phyloP scores from a whole-genome alignment of 1,140 invertebrate species.

The Drosophila aff. region DNA sequence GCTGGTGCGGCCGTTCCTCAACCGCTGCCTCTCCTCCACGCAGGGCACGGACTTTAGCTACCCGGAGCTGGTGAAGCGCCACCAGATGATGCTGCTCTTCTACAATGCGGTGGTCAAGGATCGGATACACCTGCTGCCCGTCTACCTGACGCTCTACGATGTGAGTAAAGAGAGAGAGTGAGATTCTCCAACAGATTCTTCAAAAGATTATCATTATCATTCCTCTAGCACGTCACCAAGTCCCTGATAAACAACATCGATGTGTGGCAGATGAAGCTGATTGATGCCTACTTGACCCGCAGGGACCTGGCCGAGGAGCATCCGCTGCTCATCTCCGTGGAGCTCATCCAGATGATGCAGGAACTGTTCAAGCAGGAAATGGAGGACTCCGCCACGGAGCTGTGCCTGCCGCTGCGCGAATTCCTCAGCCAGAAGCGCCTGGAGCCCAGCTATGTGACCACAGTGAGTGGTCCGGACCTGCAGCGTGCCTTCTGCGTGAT shows the following conservation, averaged over 20 bases:
- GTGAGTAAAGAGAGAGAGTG: conserved; percentile 83
- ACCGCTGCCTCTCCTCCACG: conserved; percentile 87
- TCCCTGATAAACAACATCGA: conserved; percentile 67
- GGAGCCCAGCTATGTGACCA: conserved; percentile 66
- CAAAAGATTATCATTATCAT: neutral
- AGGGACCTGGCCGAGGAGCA: conserved; percentile 41
- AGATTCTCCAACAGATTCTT: neutral
- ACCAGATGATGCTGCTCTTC: conserved; percentile 90
- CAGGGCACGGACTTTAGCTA: conserved; percentile 52
- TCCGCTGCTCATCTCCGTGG: conserved; percentile 69
- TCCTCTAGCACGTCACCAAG: conserved; percentile 55
- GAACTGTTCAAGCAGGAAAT: conserved; percentile 72
- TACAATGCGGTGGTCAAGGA: conserved; percentile 95
- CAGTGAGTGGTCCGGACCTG: conserved; percentile 61
- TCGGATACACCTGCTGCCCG: conserved; percentile 91
- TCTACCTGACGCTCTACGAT: conserved; percentile 90
- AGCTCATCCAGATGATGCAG: conserved; percentile 72
- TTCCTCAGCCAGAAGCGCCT: conserved; percentile 63
- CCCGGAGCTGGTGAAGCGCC: conserved; percentile 87
- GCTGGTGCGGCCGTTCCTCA: conserved; percentile 88
- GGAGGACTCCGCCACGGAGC: conserved; percentile 52
- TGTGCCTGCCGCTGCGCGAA: conserved; percentile 57
- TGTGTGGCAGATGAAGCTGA: conserved; percentile 81
- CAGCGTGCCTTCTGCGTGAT: conserved; percentile 86
- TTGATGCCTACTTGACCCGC: conserved; percentile 55